Conservation (phyloP, 2,888 invertebrate genomes). For the Barypeithes pellucidus region DNA sequence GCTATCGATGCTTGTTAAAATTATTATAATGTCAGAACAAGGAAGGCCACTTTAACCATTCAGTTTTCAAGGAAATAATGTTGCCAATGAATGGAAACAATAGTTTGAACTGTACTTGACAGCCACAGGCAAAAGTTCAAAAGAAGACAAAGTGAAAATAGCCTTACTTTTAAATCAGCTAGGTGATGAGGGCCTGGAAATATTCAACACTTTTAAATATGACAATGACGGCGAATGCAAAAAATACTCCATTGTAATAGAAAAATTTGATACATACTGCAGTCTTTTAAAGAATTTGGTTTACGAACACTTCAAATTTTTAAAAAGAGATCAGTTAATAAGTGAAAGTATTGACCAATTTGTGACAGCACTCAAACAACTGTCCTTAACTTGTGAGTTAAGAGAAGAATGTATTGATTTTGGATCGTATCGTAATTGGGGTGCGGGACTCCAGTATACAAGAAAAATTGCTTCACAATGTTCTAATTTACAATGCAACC, state of each 20-base stretch:
- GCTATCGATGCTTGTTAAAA: no score
- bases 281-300: constrained; percentile 54
- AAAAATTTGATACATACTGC: constrained; percentile 53
- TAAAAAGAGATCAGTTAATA: constrained; percentile 52
- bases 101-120: constrained; percentile 19
- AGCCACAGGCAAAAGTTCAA: constrained; percentile 3
- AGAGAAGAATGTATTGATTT: constrained; percentile 48
- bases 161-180: constrained; percentile 16
- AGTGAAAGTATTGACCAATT: constrained; percentile 53
- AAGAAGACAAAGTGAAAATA: constrained; percentile 23
- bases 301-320: constrained; percentile 56
- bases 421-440: constrained; percentile 41
- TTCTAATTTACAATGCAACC: constrained; percentile 20
- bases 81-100: constrained; percentile 22
- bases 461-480: constrained; percentile 12
- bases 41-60: constrained; percentile 1
- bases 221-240: constrained; percentile 18
- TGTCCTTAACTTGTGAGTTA: constrained; percentile 54
- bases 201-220: constrained; percentile 47
- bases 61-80: constrained; percentile 16
- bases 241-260: constrained; percentile 39
- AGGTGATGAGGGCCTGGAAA: constrained; percentile 34
- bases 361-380: constrained; percentile 48
- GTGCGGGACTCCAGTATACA: constrained; percentile 39
- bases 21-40: constrained; percentile 14